Evolutionary conservation across 2,888 invertebrate genomes (phyloP).

Genomic region (Hemithea aestivaria): DNA sequence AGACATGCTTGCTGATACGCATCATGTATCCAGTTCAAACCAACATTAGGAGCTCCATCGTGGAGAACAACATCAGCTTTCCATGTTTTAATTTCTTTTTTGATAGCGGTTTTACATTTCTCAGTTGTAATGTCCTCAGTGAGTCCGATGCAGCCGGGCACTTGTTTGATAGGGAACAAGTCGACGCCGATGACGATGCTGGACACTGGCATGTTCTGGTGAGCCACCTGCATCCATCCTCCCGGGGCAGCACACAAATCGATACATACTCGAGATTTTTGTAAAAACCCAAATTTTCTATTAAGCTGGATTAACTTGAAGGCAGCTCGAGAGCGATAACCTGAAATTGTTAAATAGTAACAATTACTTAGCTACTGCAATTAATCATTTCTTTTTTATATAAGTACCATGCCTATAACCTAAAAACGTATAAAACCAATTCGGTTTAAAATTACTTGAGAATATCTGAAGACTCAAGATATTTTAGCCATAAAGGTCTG

Average conservation of each 20-base stretch:
- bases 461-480: no score
- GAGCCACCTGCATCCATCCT: constrained; percentile 99
- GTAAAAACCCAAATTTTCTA: constrained; percentile 97
- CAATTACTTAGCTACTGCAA: no score
- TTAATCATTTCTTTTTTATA: no score
- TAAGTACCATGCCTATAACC: no score
- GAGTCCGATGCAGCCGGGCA: constrained; percentile 93
- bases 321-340: constrained; percentile 98
- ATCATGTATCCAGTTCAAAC: constrained; percentile 97
- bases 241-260: constrained; percentile 99
- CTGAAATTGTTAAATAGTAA: no score
- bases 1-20: constrained; percentile 96
- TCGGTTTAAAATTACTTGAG: no score
- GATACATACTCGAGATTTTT: constrained; percentile 96
- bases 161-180: constrained; percentile 92
- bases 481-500: no score
- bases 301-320: constrained; percentile 99
- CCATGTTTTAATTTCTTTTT: constrained; percentile 94
- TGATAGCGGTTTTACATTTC: constrained; percentile 89
- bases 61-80: constrained; percentile 98
- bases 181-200: constrained; percentile 97
- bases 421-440: no score
- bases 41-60: constrained; percentile 99
- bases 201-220: constrained; percentile 98
- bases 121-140: constrained; percentile 98